Base-by-base conservation (phyloP, 2,797 vertebrate genomes). In the Lacerta viridis region DNA sequence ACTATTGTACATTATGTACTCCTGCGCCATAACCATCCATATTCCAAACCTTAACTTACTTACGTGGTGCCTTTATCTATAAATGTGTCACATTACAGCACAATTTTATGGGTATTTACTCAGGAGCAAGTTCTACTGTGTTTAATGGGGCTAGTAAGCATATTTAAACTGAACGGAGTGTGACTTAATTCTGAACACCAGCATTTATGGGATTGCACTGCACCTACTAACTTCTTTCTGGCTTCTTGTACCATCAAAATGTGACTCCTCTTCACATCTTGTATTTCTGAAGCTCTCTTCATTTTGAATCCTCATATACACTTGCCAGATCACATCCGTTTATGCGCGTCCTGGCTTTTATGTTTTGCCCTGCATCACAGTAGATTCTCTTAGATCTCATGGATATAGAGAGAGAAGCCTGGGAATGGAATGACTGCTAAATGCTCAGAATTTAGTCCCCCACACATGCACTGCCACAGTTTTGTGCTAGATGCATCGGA, bases 241-340 rank as follows among this genome's bases (percentile, higher is more conserved):
- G 41, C 64, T 27, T 7, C 41, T 84, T 55, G 68, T 50, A 1
- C 29, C 81, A 83, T n/a, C 41, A 46, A 66, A 69, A 69, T 71
- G 69, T 83, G 20, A 71, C 41, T n/a, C 8, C 68, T 68, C 68
- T 46, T 71, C 17, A 50, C 41, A 84, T 55, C 43, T 77, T 20
- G 8, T 46, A 18, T 77, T 77, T 23, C 39, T 13, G 23, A 77
- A 77, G 41, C 4, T 25, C 69, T 72, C 29, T 84, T 72, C n/a
- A 29, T 85, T n/a, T n/a, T 68, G 74, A 68, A 78, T 78, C 84
- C 74, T 85, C 39, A 33, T 27, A 76, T 25, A 41, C 23, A 61
- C 55, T 75, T 55, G 39, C 71, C 25, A 33, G 33, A 84, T 78
- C 59, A 46, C 61, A 85, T 77, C 46, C 78, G n/a, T 85, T 77